phyloP scores from a whole-genome alignment of 2,113 vertebrate species.

The Alethe castanea region DNA sequence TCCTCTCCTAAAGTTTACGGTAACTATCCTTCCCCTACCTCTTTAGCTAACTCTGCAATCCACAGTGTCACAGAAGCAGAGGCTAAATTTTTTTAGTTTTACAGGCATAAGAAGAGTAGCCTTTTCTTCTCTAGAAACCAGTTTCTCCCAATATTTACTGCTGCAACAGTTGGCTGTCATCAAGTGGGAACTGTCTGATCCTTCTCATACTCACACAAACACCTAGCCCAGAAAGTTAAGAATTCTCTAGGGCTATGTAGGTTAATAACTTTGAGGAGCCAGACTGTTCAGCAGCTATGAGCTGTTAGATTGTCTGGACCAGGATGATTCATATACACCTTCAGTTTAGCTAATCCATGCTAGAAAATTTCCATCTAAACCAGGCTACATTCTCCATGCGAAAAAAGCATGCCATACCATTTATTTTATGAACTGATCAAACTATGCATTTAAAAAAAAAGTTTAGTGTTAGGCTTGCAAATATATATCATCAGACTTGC shows the following conservation, averaged over 20 bases:
- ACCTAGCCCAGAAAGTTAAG: not conserved
- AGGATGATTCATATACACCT: not conserved
- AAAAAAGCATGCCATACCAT: rapidly evolving
- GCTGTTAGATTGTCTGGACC: not conserved
- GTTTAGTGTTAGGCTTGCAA: not conserved
- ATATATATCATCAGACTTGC: not conserved
- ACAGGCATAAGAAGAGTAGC: not conserved
- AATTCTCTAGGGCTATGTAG: not conserved
- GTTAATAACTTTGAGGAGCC: not conserved
- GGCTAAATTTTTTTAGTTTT: not conserved
- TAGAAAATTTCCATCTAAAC: not conserved
- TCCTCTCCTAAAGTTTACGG: not conserved
- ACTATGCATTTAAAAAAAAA: not conserved
- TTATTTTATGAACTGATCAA: not conserved
- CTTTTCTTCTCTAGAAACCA: not conserved
- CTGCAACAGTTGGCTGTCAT: not conserved
- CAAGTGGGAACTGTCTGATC: not conserved
- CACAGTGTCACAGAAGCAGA: not conserved
- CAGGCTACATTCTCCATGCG: not conserved
- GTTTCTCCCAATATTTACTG: not conserved
- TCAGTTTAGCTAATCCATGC: rapidly evolving
- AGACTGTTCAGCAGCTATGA: not conserved
- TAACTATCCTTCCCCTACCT: not conserved
- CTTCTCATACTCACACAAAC: not conserved
- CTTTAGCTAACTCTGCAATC: not conserved